phyloP scores from a whole-genome alignment of 1,140 invertebrate species.

The Macrobrachium nipponense region DNA sequence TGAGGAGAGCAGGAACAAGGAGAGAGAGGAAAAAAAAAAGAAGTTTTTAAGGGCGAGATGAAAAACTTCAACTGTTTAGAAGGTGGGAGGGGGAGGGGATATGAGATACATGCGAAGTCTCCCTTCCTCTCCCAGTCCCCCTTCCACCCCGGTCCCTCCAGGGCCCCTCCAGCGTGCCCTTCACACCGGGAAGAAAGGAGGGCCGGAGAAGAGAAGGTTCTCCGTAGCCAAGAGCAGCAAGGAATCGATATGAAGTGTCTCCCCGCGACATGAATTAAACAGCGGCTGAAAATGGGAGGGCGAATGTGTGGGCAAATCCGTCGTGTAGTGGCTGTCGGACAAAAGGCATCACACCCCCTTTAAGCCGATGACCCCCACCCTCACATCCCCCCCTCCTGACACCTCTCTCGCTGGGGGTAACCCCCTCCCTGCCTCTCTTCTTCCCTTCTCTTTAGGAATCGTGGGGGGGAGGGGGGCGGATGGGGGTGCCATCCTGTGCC shows the following conservation, averaged over 20 bases:
- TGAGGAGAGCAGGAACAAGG: background rate
- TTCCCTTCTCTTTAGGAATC: background rate
- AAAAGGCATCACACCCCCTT: background rate
- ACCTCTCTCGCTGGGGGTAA: too few relatives aligned
- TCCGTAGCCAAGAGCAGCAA: background rate
- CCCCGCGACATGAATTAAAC: slow-evolving; percentile 20
- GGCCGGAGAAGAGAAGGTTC: background rate
- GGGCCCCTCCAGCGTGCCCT: background rate
- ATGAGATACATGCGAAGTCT: background rate
- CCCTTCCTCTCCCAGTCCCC: background rate
- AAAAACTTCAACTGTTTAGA: background rate
- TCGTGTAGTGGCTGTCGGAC: slow-evolving; percentile 5
- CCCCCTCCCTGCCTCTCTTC: background rate
- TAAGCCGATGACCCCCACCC: background rate
- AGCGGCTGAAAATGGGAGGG: slow-evolving; percentile 10
- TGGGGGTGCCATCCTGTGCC: too few relatives aligned
- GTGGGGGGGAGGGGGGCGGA: too few relatives aligned
- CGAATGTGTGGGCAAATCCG: slow-evolving; percentile 6
- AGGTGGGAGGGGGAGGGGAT: background rate
- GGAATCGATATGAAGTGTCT: slow-evolving; percentile 14
- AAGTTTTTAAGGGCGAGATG: background rate
- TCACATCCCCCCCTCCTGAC: background rate
- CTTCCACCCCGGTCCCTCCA: background rate
- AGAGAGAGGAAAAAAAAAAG: background rate
- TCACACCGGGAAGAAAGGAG: background rate